Evolutionary conservation across 2,888 invertebrate species (phyloP).

Genomic region (Phorcus lineatus): DNA sequence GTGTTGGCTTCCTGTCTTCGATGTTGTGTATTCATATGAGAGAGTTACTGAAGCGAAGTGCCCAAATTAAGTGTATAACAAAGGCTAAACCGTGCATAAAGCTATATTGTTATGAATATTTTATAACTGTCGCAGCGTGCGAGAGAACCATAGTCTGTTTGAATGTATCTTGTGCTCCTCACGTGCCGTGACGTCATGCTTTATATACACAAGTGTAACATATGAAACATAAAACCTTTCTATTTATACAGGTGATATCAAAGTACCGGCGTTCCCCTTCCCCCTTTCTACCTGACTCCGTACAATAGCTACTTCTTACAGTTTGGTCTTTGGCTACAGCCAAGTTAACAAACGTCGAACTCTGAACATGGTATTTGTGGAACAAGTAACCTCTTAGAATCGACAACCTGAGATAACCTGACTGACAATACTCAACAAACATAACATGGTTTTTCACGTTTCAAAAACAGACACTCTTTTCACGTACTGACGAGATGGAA

Average conservation of each 20-base stretch:
- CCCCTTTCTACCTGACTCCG: not conserved
- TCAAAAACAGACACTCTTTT: not conserved
- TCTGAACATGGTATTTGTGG: too few relatives aligned
- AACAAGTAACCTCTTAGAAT: too few relatives aligned
- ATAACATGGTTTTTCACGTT: not conserved
- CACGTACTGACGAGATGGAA: not conserved
- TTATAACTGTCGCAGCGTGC: not conserved
- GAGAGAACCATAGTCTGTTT: not conserved
- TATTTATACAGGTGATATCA: constrained; percentile 9
- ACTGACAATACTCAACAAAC: not conserved
- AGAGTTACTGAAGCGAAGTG: constrained; percentile 15
- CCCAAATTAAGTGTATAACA: constrained; percentile 1
- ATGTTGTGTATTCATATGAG: not conserved
- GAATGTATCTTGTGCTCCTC: too few relatives aligned
- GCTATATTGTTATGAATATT: not conserved
- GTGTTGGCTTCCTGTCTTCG: not conserved
- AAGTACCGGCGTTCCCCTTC: not conserved
- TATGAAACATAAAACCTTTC: not conserved
- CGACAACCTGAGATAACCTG: too few relatives aligned
- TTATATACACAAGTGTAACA: not conserved
- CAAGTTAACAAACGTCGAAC: too few relatives aligned
- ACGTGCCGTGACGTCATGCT: too few relatives aligned
- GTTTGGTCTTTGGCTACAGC: not conserved
- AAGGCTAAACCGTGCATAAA: not conserved
- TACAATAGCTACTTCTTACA: not conserved